phyloP scores from a whole-genome alignment of 2,888 invertebrate genomes.

The Chromoteleia sp. region DNA sequence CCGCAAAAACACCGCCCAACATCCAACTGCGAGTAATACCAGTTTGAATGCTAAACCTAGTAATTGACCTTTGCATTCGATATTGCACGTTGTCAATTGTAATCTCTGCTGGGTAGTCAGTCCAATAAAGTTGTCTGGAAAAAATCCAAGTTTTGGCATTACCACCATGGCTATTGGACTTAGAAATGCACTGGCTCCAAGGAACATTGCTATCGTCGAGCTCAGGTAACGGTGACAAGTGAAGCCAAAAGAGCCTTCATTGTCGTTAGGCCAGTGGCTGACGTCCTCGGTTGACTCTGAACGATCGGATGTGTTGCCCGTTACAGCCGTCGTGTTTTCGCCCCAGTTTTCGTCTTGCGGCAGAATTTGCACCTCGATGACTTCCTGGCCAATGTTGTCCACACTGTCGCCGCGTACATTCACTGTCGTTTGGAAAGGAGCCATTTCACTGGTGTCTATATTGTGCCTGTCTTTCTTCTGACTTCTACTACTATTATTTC shows the following conservation, averaged over 20 bases:
- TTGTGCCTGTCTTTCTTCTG: constrained; percentile 87
- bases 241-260: constrained; percentile 89
- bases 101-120: constrained; percentile 90
- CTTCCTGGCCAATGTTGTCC: constrained; percentile 94
- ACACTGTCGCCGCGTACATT: constrained; percentile 88
- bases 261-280: constrained; percentile 91
- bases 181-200: constrained; percentile 93
- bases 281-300: constrained; percentile 97
- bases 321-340: constrained; percentile 98
- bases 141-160: constrained; percentile 95
- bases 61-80: constrained; percentile 97
- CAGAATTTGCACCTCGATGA: constrained; percentile 97
- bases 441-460: constrained; percentile 88
- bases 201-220: constrained; percentile 89
- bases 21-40: constrained; percentile 93
- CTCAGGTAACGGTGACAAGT: constrained; percentile 94
- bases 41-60: constrained; percentile 96
- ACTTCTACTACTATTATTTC: constrained; percentile 89
- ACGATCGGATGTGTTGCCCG: constrained; percentile 98
- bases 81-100: constrained; percentile 92
- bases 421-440: constrained; percentile 94
- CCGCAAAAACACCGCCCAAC: constrained; percentile 96
- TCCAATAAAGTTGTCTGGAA: constrained; percentile 89
- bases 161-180: constrained; percentile 98
- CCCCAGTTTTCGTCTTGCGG: constrained; percentile 99